Evolutionary conservation across 2,113 vertebrate genomes (phyloP).

Genomic region (Australoheros scitulus): DNA sequence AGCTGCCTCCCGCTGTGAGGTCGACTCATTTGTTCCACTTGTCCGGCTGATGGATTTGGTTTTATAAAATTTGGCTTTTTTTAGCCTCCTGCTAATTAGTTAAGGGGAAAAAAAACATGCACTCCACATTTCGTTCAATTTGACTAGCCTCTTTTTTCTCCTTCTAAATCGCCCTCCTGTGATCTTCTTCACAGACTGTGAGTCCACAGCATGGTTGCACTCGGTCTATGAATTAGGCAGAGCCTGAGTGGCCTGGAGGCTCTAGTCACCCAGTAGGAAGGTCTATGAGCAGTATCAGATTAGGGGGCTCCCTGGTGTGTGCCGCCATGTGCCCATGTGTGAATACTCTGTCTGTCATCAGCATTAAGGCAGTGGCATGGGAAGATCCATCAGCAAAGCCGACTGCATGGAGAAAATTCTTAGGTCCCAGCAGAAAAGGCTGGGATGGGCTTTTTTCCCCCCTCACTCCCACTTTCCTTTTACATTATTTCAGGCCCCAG

Average conservation of each 20-base stretch:
- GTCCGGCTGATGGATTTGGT: constrained; percentile 82
- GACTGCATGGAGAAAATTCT: constrained; percentile 77
- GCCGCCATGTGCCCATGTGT: constrained; percentile 57
- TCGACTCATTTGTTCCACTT: constrained; percentile 81
- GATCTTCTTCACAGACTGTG: constrained; percentile 68
- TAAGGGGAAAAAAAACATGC: constrained; percentile 58
- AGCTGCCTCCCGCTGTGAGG: constrained; percentile 66
- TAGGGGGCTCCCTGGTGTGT: constrained; percentile 71
- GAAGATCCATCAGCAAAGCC: constrained; percentile 82
- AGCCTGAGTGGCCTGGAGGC: constrained; percentile 49
- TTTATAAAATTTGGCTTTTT: constrained; percentile 79
- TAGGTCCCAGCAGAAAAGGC: constrained; percentile 68
- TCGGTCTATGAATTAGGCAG: constrained; percentile 69
- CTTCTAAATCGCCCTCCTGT: constrained; percentile 58
- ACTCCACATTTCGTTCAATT: constrained; percentile 54
- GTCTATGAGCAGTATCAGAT: constrained; percentile 78
- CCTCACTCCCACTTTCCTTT: constrained; percentile 66
- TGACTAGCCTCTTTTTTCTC: constrained; percentile 59
- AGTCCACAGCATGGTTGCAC: constrained; percentile 74
- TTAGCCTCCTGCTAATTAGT: constrained; percentile 78
- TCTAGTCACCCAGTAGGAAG: constrained; percentile 77
- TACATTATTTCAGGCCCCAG: constrained; percentile 78
- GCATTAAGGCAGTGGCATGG: constrained; percentile 65
- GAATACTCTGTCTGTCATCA: constrained; percentile 79
- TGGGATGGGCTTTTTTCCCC: constrained; percentile 40